Percentiles rank a stretch among this genome's conserved stretches.
Conservation (phyloP, 30 jellyfish, hydroid and myxozoan genomes). For the Phacellophora camtschatica region DNA sequence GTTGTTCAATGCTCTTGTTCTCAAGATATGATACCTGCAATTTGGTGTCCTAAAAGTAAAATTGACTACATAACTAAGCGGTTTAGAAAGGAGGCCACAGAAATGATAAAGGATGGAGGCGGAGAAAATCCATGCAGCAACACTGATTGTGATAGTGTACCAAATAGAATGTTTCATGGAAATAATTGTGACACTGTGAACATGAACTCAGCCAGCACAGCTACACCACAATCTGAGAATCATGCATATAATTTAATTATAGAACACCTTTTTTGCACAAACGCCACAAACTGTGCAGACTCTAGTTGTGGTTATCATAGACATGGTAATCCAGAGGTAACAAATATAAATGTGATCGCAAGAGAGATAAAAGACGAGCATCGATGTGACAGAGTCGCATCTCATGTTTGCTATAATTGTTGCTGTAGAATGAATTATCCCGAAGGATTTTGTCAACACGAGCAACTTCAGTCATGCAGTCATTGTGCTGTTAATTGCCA, state of each 20-base stretch:
- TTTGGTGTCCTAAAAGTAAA: conserved; percentile 89
- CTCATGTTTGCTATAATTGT: not conserved
- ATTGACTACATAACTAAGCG: conserved; percentile 51
- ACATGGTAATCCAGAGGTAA: not conserved
- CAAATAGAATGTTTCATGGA: too few relatives aligned
- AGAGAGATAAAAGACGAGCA: not conserved
- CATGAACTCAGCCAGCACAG: not conserved
- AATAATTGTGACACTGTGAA: not conserved
- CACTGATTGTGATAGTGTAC: not conserved
- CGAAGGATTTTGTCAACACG: not conserved
- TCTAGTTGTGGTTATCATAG: not conserved
- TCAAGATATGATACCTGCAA: conserved; percentile 75
- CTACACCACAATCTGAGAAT: not conserved
- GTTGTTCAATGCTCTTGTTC: conserved; percentile 81
- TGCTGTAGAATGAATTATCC: not conserved
- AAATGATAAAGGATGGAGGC: not conserved
- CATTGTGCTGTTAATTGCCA: not conserved
- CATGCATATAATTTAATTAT: too few relatives aligned
- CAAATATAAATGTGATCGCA: too few relatives aligned
- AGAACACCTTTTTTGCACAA: too few relatives aligned
- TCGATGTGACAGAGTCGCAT: not conserved
- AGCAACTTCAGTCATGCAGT: not conserved
- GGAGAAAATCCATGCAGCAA: not conserved
- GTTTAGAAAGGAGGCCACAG: not conserved
- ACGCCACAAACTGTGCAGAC: too few relatives aligned